phyloP scores from a whole-genome alignment of 2,888 invertebrate genomes.

The Mantis religiosa region DNA sequence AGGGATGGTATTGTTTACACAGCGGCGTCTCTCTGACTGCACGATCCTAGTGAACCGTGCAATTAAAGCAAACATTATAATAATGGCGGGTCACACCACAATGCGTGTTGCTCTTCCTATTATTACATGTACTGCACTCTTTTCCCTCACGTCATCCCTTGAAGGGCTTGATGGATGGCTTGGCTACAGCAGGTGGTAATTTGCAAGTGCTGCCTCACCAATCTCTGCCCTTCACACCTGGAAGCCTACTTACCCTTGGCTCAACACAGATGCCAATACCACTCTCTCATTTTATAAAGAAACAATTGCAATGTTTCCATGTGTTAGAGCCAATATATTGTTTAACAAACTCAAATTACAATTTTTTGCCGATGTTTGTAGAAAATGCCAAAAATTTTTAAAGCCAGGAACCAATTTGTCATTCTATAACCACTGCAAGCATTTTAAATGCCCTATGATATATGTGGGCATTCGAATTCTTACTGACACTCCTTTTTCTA shows the following conservation, averaged over 20 bases:
- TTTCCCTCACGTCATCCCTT: not conserved
- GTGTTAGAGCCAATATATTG: too few species aligned
- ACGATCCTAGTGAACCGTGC: not conserved
- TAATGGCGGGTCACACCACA: not conserved
- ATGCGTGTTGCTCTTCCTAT: not conserved
- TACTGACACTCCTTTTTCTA: too few species aligned
- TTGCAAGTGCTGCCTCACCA: slow-evolving; percentile 6
- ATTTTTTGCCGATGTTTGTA: too few species aligned
- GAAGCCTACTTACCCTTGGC: not conserved
- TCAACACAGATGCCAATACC: too few species aligned
- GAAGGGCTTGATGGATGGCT: slow-evolving; percentile 2
- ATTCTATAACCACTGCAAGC: too few species aligned
- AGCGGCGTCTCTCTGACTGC: not conserved
- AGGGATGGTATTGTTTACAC: not conserved
- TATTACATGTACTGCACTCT: not conserved
- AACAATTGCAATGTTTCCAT: too few species aligned
- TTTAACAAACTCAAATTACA: too few species aligned
- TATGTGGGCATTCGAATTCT: too few species aligned
- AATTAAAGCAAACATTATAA: slow-evolving; percentile 9
- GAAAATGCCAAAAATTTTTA: too few species aligned
- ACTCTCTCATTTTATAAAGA: too few species aligned
- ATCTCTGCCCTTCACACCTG: not conserved
- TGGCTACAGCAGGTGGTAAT: not conserved
- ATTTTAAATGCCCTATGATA: too few species aligned
- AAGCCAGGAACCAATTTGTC: too few species aligned